A percentile compares a stretch with the other conserved stretches of the same genome.
Conservation (phyloP, 2,113 vertebrate genomes). For the Bombycilla garrulus region DNA sequence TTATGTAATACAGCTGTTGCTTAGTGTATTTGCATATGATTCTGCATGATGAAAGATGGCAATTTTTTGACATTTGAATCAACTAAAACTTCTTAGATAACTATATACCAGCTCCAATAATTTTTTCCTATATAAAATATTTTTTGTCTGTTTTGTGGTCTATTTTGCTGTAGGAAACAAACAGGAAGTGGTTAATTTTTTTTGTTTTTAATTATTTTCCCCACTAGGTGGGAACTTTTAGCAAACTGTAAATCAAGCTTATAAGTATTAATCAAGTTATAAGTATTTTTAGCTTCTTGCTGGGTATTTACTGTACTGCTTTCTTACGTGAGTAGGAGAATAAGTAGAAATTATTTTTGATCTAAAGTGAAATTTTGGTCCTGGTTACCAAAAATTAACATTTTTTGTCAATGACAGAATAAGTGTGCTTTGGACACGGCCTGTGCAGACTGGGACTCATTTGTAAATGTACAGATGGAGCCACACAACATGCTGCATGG, state of each 20-base stretch:
- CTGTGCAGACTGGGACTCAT: background rate
- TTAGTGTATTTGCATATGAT: background rate
- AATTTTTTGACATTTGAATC: background rate
- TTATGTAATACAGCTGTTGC: background rate
- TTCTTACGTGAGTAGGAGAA: background rate
- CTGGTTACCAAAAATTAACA: background rate
- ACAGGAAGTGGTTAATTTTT: background rate
- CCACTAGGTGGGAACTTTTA: rapidly evolving
- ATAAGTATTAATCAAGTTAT: background rate
- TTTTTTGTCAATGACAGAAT: background rate
- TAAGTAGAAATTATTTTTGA: background rate
- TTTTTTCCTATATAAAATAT: background rate
- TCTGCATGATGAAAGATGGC: background rate
- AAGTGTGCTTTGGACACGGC: background rate
- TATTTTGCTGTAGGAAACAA: background rate
- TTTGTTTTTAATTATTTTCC: background rate
- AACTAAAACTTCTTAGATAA: background rate
- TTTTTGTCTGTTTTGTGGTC: background rate
- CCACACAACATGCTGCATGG: background rate
- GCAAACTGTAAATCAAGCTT: background rate
- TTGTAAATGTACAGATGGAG: background rate
- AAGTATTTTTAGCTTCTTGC: background rate
- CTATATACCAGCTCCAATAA: background rate
- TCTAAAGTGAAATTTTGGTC: background rate
- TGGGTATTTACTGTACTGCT: background rate